Evolutionary conservation across 2,888 invertebrate genomes (phyloP).

Genomic region (Dicyrtomina minuta): DNA sequence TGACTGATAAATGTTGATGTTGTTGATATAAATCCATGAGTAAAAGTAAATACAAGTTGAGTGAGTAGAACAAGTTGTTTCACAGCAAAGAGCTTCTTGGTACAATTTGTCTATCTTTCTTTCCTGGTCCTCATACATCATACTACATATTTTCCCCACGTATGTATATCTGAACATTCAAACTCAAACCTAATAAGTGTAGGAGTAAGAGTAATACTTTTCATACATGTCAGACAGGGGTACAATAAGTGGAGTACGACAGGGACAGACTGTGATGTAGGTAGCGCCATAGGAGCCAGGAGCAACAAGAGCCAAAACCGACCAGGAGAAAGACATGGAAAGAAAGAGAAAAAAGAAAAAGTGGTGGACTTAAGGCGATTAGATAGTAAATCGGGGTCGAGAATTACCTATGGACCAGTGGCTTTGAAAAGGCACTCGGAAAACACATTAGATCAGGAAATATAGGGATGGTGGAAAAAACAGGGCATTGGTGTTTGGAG

Average conservation of each 20-base stretch:
- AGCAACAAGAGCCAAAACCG: not conserved
- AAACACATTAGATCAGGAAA: slow-evolving; percentile 32
- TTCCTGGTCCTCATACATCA: no score
- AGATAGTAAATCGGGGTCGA: slow-evolving; percentile 49
- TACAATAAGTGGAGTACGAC: no score
- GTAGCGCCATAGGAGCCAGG: no score
- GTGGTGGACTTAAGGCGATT: slow-evolving; percentile 53
- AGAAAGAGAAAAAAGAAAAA: slow-evolving; percentile 29
- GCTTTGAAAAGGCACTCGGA: slow-evolving; percentile 47
- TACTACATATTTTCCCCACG: no score
- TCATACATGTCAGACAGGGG: no score
- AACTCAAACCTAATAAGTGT: no score
- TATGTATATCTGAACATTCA: no score
- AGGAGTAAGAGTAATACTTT: no score
- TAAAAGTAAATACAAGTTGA: not conserved
- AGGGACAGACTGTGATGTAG: slow-evolving; percentile 5
- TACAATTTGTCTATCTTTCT: slow-evolving; percentile 16
- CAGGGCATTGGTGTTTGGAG: slow-evolving; percentile 26
- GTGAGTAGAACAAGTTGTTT: not conserved
- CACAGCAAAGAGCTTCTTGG: not conserved
- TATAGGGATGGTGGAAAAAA: slow-evolving; percentile 26
- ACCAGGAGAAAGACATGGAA: not conserved
- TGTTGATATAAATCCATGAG: not conserved
- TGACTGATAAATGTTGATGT: not conserved
- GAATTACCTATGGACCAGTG: slow-evolving; percentile 46